Percentiles rank a stretch among this genome's conserved stretches.
Conservation (phyloP, 2,113 vertebrate genomes). For the Campylorhamphus procurvoides region DNA sequence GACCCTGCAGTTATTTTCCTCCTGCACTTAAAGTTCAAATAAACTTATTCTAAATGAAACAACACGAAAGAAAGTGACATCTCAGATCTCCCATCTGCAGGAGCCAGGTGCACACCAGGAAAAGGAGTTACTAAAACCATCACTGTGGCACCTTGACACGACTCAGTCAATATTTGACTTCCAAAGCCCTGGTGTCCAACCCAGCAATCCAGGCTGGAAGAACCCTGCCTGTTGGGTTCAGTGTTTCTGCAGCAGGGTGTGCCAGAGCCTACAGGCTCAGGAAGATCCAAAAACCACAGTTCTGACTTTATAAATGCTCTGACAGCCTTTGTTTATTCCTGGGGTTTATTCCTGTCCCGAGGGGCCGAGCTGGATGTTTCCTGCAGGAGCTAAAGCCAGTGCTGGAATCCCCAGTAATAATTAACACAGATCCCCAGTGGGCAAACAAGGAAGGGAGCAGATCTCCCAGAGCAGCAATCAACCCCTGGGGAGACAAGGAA, state of each 20-base stretch:
- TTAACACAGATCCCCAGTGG: background rate
- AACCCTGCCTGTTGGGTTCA: background rate
- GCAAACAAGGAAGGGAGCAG: background rate
- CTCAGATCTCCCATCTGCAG: background rate
- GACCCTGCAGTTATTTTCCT: background rate
- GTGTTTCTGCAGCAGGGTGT: background rate
- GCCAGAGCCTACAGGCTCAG: background rate
- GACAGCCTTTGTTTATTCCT: background rate
- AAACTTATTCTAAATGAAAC: background rate
- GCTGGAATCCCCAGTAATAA: background rate
- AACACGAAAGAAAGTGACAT: background rate
- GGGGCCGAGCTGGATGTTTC: background rate
- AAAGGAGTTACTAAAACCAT: background rate
- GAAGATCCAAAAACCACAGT: background rate
- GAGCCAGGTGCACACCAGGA: background rate
- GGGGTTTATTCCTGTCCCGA: background rate
- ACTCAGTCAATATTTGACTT: slow-evolving; percentile 44
- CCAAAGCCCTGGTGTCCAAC: background rate
- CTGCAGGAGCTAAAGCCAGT: background rate
- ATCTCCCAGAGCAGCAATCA: background rate
- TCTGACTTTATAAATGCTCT: background rate
- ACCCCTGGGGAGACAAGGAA: background rate
- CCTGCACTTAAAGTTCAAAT: background rate
- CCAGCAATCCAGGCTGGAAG: background rate
- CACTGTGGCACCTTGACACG: background rate